These are phyloP conservation scores for Hemistola chrysoprasaria DNA, from an alignment of 2,888 invertebrate species.

Conservation along the genomic window DNA sequence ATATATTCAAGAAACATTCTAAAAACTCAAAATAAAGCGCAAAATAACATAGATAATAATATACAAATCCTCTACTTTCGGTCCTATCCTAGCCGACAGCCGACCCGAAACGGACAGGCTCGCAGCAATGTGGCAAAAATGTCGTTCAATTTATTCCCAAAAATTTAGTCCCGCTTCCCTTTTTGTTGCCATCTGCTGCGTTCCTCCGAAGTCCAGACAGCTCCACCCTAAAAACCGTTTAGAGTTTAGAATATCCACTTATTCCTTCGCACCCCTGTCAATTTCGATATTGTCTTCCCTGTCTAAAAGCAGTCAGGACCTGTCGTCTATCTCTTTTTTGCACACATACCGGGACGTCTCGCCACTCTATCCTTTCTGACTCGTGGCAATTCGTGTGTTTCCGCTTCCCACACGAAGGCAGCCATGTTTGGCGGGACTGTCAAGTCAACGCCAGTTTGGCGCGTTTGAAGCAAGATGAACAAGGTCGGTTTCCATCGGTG, in stretches of 20 bases:
- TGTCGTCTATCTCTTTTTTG: slow-evolving; percentile 72
- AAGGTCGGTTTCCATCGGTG: slow-evolving; percentile 63
- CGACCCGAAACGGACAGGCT: slow-evolving; percentile 36
- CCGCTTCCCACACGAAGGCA: slow-evolving; percentile 78
- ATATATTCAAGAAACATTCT: no score
- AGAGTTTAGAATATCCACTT: slow-evolving; percentile 55
- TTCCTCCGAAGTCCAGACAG: slow-evolving; percentile 74
- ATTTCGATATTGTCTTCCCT: slow-evolving; percentile 64
- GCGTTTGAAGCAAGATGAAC: slow-evolving; percentile 67
- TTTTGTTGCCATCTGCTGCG: slow-evolving; percentile 79
- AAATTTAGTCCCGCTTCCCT: slow-evolving; percentile 74
- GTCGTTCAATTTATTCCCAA: slow-evolving; percentile 79
- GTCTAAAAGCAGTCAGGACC: slow-evolving; percentile 68
- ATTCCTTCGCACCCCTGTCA: slow-evolving; percentile 68
- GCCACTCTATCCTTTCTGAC: slow-evolving; percentile 71
- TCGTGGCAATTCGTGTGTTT: slow-evolving; percentile 78
- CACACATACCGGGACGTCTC: slow-evolving; percentile 59
- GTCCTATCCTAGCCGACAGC: slow-evolving; percentile 22
- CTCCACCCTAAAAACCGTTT: slow-evolving; percentile 82
- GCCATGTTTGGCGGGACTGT: slow-evolving; percentile 82
- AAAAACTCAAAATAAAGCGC: no score
- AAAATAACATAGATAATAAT: neutral
- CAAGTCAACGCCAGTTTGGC: slow-evolving; percentile 79
- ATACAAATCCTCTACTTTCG: slow-evolving; percentile 41
- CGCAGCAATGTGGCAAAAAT: slow-evolving; percentile 58